phyloP scores from a whole-genome alignment of 2,113 vertebrate genomes.

The Physeter macrocephalus region DNA sequence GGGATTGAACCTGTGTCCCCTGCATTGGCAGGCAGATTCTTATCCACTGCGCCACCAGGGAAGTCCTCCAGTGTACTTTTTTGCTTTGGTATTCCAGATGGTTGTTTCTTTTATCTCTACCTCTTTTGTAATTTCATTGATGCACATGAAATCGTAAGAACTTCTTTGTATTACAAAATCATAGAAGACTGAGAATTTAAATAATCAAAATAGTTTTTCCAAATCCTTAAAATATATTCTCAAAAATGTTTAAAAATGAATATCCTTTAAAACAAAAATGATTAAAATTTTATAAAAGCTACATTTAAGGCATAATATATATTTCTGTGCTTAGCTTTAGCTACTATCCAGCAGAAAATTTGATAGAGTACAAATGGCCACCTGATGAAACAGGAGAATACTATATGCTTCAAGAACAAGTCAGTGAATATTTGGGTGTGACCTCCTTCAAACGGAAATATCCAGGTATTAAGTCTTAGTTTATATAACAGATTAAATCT shows the following conservation, averaged over 20 bases:
- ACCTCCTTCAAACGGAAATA: slow-evolving; percentile 99
- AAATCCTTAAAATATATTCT: neutral
- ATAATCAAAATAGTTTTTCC: neutral
- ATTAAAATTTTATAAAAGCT: neutral
- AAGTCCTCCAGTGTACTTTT: no score
- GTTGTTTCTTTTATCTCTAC: neutral
- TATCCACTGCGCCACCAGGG: no score
- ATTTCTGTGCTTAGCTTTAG: slow-evolving; percentile 82
- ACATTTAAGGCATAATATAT: neutral
- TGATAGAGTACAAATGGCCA: slow-evolving; percentile 99
- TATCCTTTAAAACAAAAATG: neutral
- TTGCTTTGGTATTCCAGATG: neutral
- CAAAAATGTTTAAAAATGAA: neutral
- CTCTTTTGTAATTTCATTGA: neutral
- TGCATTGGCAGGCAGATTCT: no score
- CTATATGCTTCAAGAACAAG: slow-evolving; percentile 99
- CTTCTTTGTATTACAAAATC: neutral
- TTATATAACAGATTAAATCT: neutral
- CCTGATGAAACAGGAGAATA: slow-evolving; percentile 96
- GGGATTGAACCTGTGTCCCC: no score
- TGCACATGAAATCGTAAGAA: neutral
- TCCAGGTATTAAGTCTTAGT: slow-evolving; percentile 86
- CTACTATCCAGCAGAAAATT: slow-evolving; percentile 97
- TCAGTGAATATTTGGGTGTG: slow-evolving; percentile 98
- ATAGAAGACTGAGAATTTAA: neutral